Evolutionary conservation across 2,888 invertebrate genomes (phyloP).

Genomic region (Chelonus formosanus): DNA sequence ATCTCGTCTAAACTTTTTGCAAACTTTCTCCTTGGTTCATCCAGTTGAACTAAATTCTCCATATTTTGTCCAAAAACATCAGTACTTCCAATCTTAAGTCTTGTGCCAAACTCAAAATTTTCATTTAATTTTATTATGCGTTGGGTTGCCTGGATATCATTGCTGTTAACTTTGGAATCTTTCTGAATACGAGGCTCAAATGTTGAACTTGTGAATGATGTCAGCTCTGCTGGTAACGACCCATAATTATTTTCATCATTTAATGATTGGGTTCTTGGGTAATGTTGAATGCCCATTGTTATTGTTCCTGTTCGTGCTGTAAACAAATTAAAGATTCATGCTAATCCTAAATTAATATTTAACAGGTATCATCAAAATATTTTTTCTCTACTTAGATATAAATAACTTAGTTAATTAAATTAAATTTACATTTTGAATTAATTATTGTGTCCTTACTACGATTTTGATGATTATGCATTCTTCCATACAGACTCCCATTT

Average conservation of each 20-base stretch:
- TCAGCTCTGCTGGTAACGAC: slow-evolving; percentile 55
- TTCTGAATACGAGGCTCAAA: slow-evolving; percentile 51
- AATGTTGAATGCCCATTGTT: slow-evolving; percentile 58
- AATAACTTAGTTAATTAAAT: not conserved
- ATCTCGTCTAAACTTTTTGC: slow-evolving; percentile 58
- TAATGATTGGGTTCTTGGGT: slow-evolving; percentile 50
- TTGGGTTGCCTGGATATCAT: slow-evolving; percentile 40
- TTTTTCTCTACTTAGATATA: not conserved
- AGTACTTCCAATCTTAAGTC: slow-evolving; percentile 57
- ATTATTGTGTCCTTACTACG: slow-evolving; percentile 48
- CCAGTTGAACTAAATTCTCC: slow-evolving; percentile 59
- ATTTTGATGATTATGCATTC: slow-evolving; percentile 66
- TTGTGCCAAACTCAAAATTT: slow-evolving; percentile 52
- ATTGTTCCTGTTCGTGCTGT: slow-evolving; percentile 56
- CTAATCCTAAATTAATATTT: too few relatives aligned
- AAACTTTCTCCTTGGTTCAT: slow-evolving; percentile 58
- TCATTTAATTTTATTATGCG: slow-evolving; percentile 52
- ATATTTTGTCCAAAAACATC: slow-evolving; percentile 62
- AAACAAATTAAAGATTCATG: slow-evolving; percentile 13
- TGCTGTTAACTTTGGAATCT: slow-evolving; percentile 37
- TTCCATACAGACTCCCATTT: slow-evolving; percentile 70
- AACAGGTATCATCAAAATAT: too few relatives aligned
- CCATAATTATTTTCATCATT: slow-evolving; percentile 55
- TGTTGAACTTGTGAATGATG: slow-evolving; percentile 56
- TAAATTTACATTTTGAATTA: not conserved